Conservation (phyloP, 1,140 invertebrate species). For the Drosophila aff. region DNA sequence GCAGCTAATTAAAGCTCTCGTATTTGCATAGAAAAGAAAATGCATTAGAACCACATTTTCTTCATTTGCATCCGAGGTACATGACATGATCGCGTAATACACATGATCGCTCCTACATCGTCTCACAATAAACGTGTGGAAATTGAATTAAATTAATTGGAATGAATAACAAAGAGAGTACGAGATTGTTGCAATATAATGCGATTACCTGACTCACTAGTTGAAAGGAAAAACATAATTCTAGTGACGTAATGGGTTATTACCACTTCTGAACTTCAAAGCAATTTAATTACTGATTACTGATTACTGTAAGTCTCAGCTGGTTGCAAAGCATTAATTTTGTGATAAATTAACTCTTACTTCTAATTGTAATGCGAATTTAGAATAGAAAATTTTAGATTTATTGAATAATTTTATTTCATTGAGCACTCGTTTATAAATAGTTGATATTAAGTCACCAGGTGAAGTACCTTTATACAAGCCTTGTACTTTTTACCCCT, state of each 20-base stretch:
- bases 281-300: constrained; percentile 1
- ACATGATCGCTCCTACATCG: background rate
- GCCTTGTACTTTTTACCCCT: background rate
- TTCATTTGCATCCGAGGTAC: constrained; percentile 1
- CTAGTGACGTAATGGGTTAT: constrained; percentile 27
- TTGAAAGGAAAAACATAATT: constrained; percentile 20
- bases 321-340: background rate
- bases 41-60: constrained; percentile 23
- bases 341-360: background rate
- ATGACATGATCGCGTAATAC: constrained; percentile 3
- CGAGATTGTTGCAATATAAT: constrained; percentile 11
- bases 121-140: background rate
- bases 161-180: constrained; percentile 19
- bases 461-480: background rate
- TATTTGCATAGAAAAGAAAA: constrained; percentile 43
- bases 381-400: background rate
- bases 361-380: background rate
- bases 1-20: constrained; percentile 11
- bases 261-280: constrained; percentile 7
- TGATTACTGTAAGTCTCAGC: background rate
- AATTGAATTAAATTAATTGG: constrained; percentile 11
- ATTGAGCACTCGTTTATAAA: background rate
- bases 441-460: background rate
- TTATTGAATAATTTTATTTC: background rate
- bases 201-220: constrained; percentile 8